Percentiles rank a stretch among this genome's conserved stretches.
These are phyloP conservation scores for Lycopodina hypogea DNA, from an alignment of 37 sponge, comb jelly and placozoan species.

Conservation along the genomic window DNA sequence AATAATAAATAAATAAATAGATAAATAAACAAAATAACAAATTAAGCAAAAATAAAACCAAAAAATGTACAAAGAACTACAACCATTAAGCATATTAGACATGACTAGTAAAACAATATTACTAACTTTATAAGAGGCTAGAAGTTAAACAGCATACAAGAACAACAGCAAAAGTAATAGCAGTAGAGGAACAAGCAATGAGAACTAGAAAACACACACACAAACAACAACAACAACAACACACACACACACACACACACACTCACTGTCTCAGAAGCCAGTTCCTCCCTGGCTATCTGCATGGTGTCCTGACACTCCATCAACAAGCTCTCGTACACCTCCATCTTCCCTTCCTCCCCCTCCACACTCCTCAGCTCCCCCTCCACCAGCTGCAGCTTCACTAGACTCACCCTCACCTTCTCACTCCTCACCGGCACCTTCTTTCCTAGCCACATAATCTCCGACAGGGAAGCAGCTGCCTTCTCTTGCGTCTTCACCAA, in stretches of 20 bases:
- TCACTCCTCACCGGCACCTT: constrained; percentile 78
- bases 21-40: too few relatives aligned
- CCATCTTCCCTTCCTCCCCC: constrained; percentile 61
- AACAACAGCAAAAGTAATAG: too few relatives aligned
- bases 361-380: constrained; percentile 59
- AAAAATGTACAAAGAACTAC: too few relatives aligned
- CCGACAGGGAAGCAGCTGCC: constrained; percentile 81
- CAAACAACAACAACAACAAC: constrained; percentile 37
- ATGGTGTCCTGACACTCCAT: constrained; percentile 86
- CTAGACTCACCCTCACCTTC: constrained; percentile 64
- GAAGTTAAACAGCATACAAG: too few relatives aligned
- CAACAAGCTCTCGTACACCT: constrained; percentile 81
- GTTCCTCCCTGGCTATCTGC: constrained; percentile 82
- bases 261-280: constrained; percentile 61
- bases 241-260: too few relatives aligned
- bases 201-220: too few relatives aligned
- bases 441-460: constrained; percentile 85
- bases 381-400: constrained; percentile 68
- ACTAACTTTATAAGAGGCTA: background rate
- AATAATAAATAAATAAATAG: too few relatives aligned
- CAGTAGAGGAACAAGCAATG: too few relatives aligned
- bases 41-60: too few relatives aligned
- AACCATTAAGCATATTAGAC: too few relatives aligned
- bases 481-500: constrained; percentile 84
- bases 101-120: too few relatives aligned